Base-by-base conservation (phyloP, 1,140 invertebrate genomes). In the Drosophila ficusphila region DNA sequence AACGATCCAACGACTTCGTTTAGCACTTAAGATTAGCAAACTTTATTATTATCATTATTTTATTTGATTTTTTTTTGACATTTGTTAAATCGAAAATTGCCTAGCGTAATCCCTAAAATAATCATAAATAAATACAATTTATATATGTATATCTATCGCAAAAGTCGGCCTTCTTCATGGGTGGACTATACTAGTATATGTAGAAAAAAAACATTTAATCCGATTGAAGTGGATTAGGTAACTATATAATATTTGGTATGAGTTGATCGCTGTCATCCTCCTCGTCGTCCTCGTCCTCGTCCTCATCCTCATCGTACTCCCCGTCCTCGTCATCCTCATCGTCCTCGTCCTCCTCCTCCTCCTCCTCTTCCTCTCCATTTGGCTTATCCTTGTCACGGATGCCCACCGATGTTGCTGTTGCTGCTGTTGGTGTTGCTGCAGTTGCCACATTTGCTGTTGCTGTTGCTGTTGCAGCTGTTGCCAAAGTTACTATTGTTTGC, bases 191-290 rank as follows among this genome's bases (percentile, higher is more conserved):
- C 11, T 4, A 14, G 42, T 65, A 52, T 16, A 46, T 56, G 27
- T 38, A 36, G 41, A 58, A 51, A 51, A 27, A 33, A 27, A 51
- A 41, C 11, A 38, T n/a, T n/a, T n/a, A n/a, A n/a, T n/a, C n/a
- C n/a, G n/a, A n/a, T n/a, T n/a, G n/a, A n/a, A n/a, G n/a, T n/a
- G n/a, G n/a, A n/a, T n/a, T n/a, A n/a, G n/a, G n/a, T n/a, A 54
- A 41, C 76, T 56, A 85, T 44, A 86, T 81, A 54, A 88, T 88
- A 88, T 88, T 88, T 88, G 82, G 82, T 88, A 88, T 82, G n/a
- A 88, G 52, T 82, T 88, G 83, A 76, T 88, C 82, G 36, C 65
- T 88, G 57, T 88, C 82, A 42, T 86, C 82, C 72, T 81, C 74
- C 41, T 86, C 82, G 8, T 89, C 78, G 4, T 88, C 78, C 19